These are phyloP conservation scores for Teleogryllus occipitalis DNA, from an alignment of 1,140 invertebrate genomes.

Conservation along the genomic window DNA sequence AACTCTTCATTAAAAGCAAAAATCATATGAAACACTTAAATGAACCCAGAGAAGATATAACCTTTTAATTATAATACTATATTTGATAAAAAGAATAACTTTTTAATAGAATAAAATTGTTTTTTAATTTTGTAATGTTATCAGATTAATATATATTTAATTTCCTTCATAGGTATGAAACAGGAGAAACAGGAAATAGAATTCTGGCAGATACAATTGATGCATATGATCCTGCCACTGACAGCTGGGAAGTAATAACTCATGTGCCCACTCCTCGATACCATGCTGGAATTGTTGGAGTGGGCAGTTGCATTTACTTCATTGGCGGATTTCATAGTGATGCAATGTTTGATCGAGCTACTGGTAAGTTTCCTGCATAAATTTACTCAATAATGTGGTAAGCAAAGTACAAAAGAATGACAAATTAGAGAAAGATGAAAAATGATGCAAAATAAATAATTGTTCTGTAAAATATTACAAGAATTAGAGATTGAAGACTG, in stretches of 20 bases:
- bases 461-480: not conserved
- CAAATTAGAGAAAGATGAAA: not conserved
- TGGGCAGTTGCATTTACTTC: conserved; percentile 56
- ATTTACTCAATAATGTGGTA: not conserved
- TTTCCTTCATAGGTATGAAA: conserved; percentile 36
- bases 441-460: not conserved
- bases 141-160: not conserved
- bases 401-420: not conserved
- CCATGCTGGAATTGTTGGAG: conserved; percentile 55
- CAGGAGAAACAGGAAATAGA: conserved; percentile 43
- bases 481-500: not conserved
- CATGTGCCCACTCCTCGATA: conserved; percentile 56
- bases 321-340: conserved; percentile 62
- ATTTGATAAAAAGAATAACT: not conserved
- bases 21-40: too few species aligned
- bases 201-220: conserved; percentile 57
- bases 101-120: not conserved
- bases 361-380: conserved; percentile 32
- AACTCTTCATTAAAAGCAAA: too few species aligned
- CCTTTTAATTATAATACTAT: not conserved
- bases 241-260: conserved; percentile 53
- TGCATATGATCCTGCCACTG: conserved; percentile 49
- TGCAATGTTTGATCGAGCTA: conserved; percentile 55
- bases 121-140: not conserved
- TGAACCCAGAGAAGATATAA: not conserved